Conservation (phyloP, 2,113 vertebrate genomes). For the Ictalurus punctatus region DNA sequence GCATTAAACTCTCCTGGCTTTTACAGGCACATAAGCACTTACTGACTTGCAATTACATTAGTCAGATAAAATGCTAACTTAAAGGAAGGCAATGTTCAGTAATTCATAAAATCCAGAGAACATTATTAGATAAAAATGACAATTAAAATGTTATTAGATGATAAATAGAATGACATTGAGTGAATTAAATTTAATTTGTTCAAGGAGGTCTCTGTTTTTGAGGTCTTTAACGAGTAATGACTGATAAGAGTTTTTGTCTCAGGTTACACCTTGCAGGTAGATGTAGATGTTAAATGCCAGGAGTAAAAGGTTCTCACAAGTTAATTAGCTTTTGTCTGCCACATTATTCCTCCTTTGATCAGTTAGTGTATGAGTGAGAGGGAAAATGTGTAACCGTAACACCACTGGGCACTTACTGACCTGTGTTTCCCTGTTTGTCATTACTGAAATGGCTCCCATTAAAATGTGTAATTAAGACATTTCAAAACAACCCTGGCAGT, state of each 20-base stretch:
- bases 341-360: slow-evolving; percentile 44
- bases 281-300: slow-evolving; percentile 47
- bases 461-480: slow-evolving; percentile 1
- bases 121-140: background rate
- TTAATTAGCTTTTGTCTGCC: slow-evolving; percentile 54
- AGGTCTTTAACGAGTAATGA: background rate
- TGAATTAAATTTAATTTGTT: background rate
- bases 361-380: slow-evolving; percentile 16
- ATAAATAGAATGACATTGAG: background rate
- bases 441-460: slow-evolving; percentile 3
- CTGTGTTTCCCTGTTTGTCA: slow-evolving; percentile 23
- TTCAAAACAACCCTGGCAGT: slow-evolving; percentile 5
- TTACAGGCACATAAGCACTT: slow-evolving; percentile 13
- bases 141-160: background rate
- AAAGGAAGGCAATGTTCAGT: slow-evolving; percentile 37
- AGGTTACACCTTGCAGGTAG: slow-evolving; percentile 6
- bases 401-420: slow-evolving; percentile 27
- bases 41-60: slow-evolving; percentile 43
- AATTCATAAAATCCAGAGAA: slow-evolving; percentile 3
- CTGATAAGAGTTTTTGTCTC: background rate
- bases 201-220: background rate
- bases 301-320: slow-evolving; percentile 49
- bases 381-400: slow-evolving; percentile 26
- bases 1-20: slow-evolving; percentile 34
- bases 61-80: slow-evolving; percentile 42